Conservation (phyloP, 2,113 vertebrate genomes). For the Poicephalus gulielmi region DNA sequence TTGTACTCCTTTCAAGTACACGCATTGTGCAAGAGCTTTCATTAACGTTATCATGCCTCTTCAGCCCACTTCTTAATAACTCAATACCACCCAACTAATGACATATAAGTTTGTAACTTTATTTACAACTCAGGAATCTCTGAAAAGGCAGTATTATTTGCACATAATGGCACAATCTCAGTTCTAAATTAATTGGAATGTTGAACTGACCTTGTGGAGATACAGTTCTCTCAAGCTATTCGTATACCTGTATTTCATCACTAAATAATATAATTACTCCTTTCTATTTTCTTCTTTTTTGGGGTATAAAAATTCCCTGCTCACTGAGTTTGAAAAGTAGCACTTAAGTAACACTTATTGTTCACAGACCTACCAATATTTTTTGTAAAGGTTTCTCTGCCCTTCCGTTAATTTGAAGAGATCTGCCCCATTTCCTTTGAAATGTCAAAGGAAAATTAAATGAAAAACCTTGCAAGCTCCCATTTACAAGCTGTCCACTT, state of each 20-base stretch:
- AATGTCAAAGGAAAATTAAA: constrained; percentile 47
- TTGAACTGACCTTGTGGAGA: constrained; percentile 36
- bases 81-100: constrained; percentile 48
- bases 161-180: constrained; percentile 18
- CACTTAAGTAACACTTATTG: not conserved
- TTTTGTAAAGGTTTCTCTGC: constrained; percentile 20
- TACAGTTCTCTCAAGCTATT: not conserved
- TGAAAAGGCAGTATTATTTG: constrained; percentile 4
- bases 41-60: constrained; percentile 12
- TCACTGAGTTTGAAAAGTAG: not conserved
- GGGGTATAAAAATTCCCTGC: not conserved
- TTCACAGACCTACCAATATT: not conserved
- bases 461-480: not conserved
- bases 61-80: constrained; percentile 44
- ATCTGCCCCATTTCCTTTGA: constrained; percentile 29
- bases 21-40: constrained; percentile 3
- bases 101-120: constrained; percentile 49
- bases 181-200: constrained; percentile 26
- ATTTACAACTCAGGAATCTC: constrained; percentile 46
- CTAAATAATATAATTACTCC: not conserved
- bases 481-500: not conserved
- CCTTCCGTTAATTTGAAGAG: constrained; percentile 18
- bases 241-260: not conserved
- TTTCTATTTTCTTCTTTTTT: not conserved
- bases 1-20: constrained; percentile 24